Percentiles rank a stretch among this genome's conserved stretches.
Conservation (phyloP, 2,888 invertebrate genomes). For the Scaptomyza caliginosa region DNA sequence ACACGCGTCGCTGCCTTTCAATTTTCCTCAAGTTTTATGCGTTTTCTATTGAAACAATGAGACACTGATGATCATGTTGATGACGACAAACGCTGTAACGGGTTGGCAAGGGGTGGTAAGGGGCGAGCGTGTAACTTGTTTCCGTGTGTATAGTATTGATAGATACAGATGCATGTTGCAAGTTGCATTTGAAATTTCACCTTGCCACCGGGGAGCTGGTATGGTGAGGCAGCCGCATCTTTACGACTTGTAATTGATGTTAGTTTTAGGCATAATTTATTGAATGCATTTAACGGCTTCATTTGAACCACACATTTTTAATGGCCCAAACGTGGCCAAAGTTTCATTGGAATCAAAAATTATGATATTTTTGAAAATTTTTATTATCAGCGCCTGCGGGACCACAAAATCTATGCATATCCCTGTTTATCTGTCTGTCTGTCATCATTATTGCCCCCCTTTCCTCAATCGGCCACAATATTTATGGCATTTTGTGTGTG, state of each 20-base stretch:
- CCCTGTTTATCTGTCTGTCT: constrained; percentile 16
- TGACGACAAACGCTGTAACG: constrained; percentile 5
- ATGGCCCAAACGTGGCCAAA: constrained; percentile 59
- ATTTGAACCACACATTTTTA: constrained; percentile 81
- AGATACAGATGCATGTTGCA: constrained; percentile 7
- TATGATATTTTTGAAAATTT: constrained; percentile 79
- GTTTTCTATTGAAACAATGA: constrained; percentile 77
- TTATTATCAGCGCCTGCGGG: constrained; percentile 49
- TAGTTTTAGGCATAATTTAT: constrained; percentile 81
- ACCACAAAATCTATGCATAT: constrained; percentile 46
- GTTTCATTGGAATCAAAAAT: constrained; percentile 70
- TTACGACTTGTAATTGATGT: constrained; percentile 81
- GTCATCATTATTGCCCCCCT: constrained; percentile 53
- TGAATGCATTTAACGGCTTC: constrained; percentile 73
- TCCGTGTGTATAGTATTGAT: constrained; percentile 26
- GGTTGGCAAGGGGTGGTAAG: neutral
- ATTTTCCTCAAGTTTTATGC: constrained; percentile 73
- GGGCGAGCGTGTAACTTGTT: constrained; percentile 7
- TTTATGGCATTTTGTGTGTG: constrained; percentile 60
- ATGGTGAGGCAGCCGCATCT: constrained; percentile 26
- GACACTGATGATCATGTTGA: constrained; percentile 55
- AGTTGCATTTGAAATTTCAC: constrained; percentile 27
- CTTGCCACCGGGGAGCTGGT: constrained; percentile 35
- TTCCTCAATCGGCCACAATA: constrained; percentile 37
- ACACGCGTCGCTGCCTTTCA: neutral